These are phyloP conservation scores for Phalera bucephala DNA, from an alignment of 2,888 invertebrate species.

Conservation along the genomic window DNA sequence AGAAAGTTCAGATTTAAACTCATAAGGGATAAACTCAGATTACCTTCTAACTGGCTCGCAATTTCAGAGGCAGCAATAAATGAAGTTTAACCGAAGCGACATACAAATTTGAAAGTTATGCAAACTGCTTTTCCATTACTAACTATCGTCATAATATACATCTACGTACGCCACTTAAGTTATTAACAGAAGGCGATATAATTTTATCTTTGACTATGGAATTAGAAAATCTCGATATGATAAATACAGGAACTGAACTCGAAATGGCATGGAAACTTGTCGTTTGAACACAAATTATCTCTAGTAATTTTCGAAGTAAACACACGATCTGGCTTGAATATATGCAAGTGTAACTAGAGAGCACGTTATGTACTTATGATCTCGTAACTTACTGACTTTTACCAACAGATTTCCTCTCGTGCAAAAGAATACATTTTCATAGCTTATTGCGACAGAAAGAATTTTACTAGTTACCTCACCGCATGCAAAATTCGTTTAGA, in stretches of 20 bases:
- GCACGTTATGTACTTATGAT: too few species aligned
- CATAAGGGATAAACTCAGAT: too few species aligned
- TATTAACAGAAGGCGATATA: slow-evolving; percentile 18
- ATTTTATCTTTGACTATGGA: slow-evolving; percentile 9
- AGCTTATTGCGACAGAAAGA: too few species aligned
- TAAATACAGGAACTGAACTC: slow-evolving; percentile 19
- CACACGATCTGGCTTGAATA: slow-evolving; percentile 6
- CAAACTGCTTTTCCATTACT: background rate
- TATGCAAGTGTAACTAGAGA: slow-evolving; percentile 5
- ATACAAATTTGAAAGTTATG: background rate
- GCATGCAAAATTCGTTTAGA: too few species aligned
- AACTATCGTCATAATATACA: background rate
- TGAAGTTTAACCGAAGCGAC: background rate
- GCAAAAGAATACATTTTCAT: too few species aligned
- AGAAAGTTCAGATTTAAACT: too few species aligned
- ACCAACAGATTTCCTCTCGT: too few species aligned
- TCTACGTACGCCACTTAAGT: slow-evolving; percentile 2
- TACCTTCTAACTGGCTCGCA: too few species aligned
- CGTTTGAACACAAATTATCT: slow-evolving; percentile 17
- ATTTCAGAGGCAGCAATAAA: background rate
- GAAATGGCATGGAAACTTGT: slow-evolving; percentile 13
- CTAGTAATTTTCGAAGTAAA: slow-evolving; percentile 19
- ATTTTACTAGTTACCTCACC: too few species aligned
- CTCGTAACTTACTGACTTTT: too few species aligned
- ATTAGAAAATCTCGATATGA: slow-evolving; percentile 16